These are phyloP conservation scores for Holotrichia oblita DNA, from an alignment of 1,140 invertebrate species.

Conservation along the genomic window DNA sequence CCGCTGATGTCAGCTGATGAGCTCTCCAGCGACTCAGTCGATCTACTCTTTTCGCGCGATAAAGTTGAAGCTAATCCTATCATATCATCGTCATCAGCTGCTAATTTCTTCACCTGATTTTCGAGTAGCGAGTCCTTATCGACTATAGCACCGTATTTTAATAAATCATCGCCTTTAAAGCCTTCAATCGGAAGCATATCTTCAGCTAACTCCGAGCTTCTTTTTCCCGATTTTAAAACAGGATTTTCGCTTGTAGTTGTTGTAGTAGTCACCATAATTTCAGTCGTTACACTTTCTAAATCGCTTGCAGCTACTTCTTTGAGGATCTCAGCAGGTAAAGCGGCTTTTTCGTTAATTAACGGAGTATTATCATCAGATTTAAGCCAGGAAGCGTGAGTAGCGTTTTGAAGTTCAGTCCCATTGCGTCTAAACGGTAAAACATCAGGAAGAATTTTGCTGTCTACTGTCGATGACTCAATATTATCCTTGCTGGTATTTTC, in stretches of 20 bases:
- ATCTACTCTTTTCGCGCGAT: slow-evolving; percentile 42
- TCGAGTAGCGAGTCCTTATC: slow-evolving; percentile 1
- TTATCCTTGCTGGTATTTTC: slow-evolving; percentile 25
- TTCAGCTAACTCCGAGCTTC: not conserved
- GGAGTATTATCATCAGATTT: slow-evolving; percentile 42
- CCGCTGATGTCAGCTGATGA: slow-evolving; percentile 50
- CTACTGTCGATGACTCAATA: slow-evolving; percentile 26
- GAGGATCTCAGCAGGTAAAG: slow-evolving; percentile 49
- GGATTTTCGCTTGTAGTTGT: slow-evolving; percentile 30
- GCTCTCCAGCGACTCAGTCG: slow-evolving; percentile 55
- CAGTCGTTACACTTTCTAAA: slow-evolving; percentile 16
- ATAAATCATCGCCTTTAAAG: slow-evolving; percentile 26
- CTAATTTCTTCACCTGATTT: slow-evolving; percentile 37
- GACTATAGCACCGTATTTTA: slow-evolving; percentile 13
- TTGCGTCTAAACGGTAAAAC: slow-evolving; percentile 50
- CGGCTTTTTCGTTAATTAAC: slow-evolving; percentile 47
- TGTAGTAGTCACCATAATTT: not conserved
- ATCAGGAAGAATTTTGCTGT: slow-evolving; percentile 52
- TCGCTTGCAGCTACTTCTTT: slow-evolving; percentile 50
- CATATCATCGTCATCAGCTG: not conserved
- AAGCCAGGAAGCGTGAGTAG: slow-evolving; percentile 48
- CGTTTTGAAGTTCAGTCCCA: slow-evolving; percentile 46
- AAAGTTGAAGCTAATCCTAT: not conserved
- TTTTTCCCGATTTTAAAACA: not conserved
- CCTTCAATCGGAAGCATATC: not conserved